Percentiles rank a stretch among this genome's conserved stretches.
These are phyloP conservation scores for Cercopithecus mona DNA, from an alignment of 2,113 vertebrate genomes.

Conservation along the genomic window DNA sequence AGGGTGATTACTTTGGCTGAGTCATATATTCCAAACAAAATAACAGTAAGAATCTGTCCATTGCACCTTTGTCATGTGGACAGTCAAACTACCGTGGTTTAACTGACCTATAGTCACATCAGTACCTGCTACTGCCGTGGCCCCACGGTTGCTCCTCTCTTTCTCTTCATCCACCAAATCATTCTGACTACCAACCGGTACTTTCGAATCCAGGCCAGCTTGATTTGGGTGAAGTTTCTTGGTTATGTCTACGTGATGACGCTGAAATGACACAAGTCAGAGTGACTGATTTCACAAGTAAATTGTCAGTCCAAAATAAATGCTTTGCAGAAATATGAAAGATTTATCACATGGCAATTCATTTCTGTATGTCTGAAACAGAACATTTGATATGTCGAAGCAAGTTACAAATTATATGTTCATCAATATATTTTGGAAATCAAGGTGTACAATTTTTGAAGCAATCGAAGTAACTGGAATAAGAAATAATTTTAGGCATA, in stretches of 20 bases:
- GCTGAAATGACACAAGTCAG: constrained; percentile 82
- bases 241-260: constrained; percentile 58
- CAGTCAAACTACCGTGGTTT: constrained; percentile 5
- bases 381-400: constrained; percentile 56
- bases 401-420: constrained; percentile 21
- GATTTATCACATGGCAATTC: constrained; percentile 30
- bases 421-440: neutral
- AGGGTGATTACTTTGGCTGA: neutral
- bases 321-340: constrained; percentile 43
- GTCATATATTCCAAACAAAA: constrained; percentile 52
- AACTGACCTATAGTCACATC: constrained; percentile 65
- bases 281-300: constrained; percentile 58
- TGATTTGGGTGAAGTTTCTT: constrained; percentile 66
- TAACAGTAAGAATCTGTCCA: neutral
- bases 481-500: constrained; percentile 28
- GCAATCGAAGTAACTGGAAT: constrained; percentile 49
- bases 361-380: constrained; percentile 58
- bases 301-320: constrained; percentile 58
- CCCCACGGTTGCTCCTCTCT: constrained; percentile 6
- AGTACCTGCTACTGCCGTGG: constrained; percentile 24
- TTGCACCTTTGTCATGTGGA: neutral
- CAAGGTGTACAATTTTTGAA: constrained; percentile 7
- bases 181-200: constrained; percentile 69
- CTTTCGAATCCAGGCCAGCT: neutral
- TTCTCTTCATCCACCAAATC: constrained; percentile 53